These are phyloP conservation scores for Ametastegia equiseti DNA, from an alignment of 2,888 invertebrate species.

Conservation along the genomic window DNA sequence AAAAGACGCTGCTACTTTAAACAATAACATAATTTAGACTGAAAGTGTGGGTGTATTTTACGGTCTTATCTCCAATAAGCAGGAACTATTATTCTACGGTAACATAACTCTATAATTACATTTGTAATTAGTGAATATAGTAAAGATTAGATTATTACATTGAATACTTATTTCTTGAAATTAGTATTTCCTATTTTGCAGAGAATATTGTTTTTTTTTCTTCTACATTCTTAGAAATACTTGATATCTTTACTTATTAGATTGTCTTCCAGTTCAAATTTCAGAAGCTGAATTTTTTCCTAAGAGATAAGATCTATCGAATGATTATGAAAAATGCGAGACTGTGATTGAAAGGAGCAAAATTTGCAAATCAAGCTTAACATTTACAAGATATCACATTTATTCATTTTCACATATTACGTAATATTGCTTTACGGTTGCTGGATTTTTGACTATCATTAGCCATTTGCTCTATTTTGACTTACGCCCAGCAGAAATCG, in stretches of 20 bases:
- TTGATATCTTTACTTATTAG: slow-evolving; percentile 19
- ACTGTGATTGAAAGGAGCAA: slow-evolving; percentile 44
- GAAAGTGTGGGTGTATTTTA: slow-evolving; percentile 48
- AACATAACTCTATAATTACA: slow-evolving; percentile 15
- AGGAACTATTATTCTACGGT: slow-evolving; percentile 50
- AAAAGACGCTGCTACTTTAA: slow-evolving; percentile 52
- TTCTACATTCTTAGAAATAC: neutral
- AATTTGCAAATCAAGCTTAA: slow-evolving; percentile 47
- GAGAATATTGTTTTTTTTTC: neutral
- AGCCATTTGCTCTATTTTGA: slow-evolving; percentile 25
- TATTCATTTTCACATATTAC: slow-evolving; percentile 45
- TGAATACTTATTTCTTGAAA: neutral
- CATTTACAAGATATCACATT: slow-evolving; percentile 48
- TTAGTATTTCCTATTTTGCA: neutral
- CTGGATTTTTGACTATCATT: slow-evolving; percentile 48
- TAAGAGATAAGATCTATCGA: slow-evolving; percentile 13
- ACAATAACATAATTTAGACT: slow-evolving; percentile 61
- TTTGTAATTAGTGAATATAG: neutral
- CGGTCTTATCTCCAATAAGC: slow-evolving; percentile 49
- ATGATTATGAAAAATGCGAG: slow-evolving; percentile 32
- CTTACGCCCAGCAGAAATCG: neutral
- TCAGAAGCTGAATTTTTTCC: neutral
- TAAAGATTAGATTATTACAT: neutral
- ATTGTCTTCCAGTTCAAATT: slow-evolving; percentile 37
- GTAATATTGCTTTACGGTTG: slow-evolving; percentile 44